A percentile compares a stretch with the other conserved stretches of the same genome.
Evolutionary conservation across 2,797 vertebrate genomes (phyloP).

Genomic region (Steatocranus sp.): DNA sequence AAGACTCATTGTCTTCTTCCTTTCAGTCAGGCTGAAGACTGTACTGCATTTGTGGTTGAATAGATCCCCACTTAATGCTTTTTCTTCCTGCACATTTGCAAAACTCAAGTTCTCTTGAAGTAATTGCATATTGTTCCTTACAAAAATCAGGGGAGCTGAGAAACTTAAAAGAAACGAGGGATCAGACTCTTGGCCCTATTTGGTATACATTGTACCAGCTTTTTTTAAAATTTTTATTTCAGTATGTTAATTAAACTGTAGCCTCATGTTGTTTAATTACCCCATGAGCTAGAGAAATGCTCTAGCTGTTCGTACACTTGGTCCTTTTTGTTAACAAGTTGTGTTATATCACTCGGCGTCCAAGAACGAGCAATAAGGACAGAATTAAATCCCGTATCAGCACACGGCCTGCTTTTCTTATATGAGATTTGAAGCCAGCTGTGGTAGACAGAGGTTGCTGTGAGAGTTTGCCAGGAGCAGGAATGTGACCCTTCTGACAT

Average conservation of each 20-base stretch:
- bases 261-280: neutral
- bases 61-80: neutral
- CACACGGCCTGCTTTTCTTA: neutral
- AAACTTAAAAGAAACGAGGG: constrained; percentile 7
- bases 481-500: constrained; percentile 74
- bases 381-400: neutral
- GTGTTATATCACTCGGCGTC: neutral
- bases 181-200: neutral
- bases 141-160: constrained; percentile 3
- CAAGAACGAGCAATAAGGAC: neutral
- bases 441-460: constrained; percentile 25
- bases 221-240: neutral
- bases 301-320: neutral
- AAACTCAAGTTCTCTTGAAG: constrained; percentile 53
- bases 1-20: neutral
- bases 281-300: neutral
- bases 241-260: constrained; percentile 9
- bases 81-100: constrained; percentile 42
- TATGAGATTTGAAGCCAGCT: neutral
- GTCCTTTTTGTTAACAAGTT: neutral
- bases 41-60: neutral
- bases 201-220: neutral
- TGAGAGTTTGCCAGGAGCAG: constrained; percentile 41
- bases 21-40: constrained; percentile 2
- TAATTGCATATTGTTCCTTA: constrained; percentile 35